These are phyloP conservation scores for Odontophorus gujanensis DNA, from an alignment of 2,113 vertebrate species.

Conservation along the genomic window DNA sequence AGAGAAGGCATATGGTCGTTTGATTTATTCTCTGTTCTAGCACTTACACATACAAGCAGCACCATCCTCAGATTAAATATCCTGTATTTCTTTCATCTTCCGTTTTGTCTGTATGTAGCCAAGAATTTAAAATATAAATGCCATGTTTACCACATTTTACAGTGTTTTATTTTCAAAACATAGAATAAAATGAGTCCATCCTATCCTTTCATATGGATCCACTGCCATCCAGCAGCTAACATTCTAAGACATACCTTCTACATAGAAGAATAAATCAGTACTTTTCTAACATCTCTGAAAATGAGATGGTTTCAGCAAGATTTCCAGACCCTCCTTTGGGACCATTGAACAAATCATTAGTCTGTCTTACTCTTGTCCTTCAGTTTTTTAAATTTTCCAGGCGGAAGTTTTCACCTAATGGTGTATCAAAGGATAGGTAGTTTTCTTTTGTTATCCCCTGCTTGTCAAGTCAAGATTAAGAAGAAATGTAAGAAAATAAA, in stretches of 20 bases:
- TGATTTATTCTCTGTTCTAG: not conserved
- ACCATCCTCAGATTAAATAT: accelerated
- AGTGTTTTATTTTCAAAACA: not conserved
- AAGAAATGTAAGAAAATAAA: not conserved
- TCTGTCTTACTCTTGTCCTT: not conserved
- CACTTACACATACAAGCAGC: accelerated
- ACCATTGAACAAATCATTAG: not conserved
- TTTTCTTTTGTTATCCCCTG: not conserved
- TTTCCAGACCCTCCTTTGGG: not conserved
- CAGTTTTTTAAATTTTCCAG: not conserved
- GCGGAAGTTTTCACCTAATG: accelerated
- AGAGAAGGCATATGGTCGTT: not conserved
- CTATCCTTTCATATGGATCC: not conserved
- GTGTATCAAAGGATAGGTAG: not conserved
- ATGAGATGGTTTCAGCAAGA: not conserved
- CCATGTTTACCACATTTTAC: not conserved
- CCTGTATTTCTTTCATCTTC: not conserved
- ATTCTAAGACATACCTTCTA: not conserved
- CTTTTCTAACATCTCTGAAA: not conserved
- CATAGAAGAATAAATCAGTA: not conserved
- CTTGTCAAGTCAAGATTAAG: not conserved
- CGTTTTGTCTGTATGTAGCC: not conserved
- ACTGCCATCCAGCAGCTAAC: not conserved
- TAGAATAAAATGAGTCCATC: not conserved
- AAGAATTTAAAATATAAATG: not conserved